Conservation (phyloP, 2,113 vertebrate species). For the Nerophis lumbriciformis region DNA sequence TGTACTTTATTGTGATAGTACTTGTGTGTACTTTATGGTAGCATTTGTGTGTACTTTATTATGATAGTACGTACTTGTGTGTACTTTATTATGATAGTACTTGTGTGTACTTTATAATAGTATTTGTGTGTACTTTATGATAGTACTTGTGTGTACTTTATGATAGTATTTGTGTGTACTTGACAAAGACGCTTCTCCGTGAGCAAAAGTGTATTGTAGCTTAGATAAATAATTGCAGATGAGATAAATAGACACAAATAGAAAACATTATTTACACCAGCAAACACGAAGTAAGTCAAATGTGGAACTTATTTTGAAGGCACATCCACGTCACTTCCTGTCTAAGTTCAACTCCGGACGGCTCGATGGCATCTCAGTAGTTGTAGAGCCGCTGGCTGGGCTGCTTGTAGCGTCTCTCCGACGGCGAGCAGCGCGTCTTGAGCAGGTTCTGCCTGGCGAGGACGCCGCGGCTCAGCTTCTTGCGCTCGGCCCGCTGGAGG, state of each 20-base stretch:
- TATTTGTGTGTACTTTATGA: no score
- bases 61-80: no score
- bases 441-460: constrained; percentile 66
- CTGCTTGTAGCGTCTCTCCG: constrained; percentile 61
- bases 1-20: no score
- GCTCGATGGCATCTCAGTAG: constrained; percentile 43
- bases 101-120: no score
- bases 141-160: no score
- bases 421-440: constrained; percentile 42
- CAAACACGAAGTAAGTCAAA: constrained; percentile 4
- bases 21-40: no score
- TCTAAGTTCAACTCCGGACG: no score
- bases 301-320: constrained; percentile 6
- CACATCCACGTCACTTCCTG: not conserved
- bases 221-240: constrained; percentile 35
- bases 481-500: constrained; percentile 48
- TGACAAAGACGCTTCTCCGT: not conserved
- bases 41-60: no score
- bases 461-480: constrained; percentile 56
- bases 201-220: no score
- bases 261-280: constrained; percentile 43
- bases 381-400: constrained; percentile 65
- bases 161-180: no score
- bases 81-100: no score
- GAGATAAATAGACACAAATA: constrained; percentile 54